Evolutionary conservation across 2,113 vertebrate species (phyloP).

Genomic region (Tragelaphus scriptus): DNA sequence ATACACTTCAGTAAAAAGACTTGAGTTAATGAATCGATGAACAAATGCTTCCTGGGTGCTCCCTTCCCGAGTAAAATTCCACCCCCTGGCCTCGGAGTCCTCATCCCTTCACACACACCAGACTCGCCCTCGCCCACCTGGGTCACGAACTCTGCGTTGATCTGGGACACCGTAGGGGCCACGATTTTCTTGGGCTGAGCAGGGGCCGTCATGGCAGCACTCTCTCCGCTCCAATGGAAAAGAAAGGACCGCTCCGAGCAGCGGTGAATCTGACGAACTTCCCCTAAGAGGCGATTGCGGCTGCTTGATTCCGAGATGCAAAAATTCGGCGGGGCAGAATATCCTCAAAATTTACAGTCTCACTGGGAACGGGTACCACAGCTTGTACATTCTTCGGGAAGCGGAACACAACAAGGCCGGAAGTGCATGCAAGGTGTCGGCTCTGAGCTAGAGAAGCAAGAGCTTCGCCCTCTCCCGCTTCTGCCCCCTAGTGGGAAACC

Average conservation of each 20-base stretch:
- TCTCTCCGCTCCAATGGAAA: not conserved
- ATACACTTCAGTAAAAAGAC: not conserved
- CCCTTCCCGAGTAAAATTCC: not conserved
- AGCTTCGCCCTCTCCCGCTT: not conserved
- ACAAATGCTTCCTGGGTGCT: not conserved
- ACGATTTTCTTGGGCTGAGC: slow-evolving; percentile 89
- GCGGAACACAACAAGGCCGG: not conserved
- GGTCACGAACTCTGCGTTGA: slow-evolving; percentile 97
- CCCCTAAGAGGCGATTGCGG: fast-evolving
- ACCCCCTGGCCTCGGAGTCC: not conserved
- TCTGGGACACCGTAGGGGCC: slow-evolving; percentile 96
- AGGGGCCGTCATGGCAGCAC: slow-evolving; percentile 63
- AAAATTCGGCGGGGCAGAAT: fast-evolving
- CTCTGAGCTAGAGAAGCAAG: not conserved
- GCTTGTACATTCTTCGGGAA: not conserved
- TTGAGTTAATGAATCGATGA: not conserved
- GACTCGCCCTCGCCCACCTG: slow-evolving; percentile 83
- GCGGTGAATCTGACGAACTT: not conserved
- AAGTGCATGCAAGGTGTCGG: not conserved
- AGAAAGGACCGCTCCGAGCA: not conserved
- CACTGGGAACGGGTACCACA: fast-evolving
- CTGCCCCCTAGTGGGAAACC: not conserved
- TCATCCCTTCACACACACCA: not conserved
- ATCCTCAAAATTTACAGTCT: fast-evolving
- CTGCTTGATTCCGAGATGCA: fast-evolving